Conservation (phyloP, 2,797 vertebrate genomes). For the Myotis daubentonii region DNA sequence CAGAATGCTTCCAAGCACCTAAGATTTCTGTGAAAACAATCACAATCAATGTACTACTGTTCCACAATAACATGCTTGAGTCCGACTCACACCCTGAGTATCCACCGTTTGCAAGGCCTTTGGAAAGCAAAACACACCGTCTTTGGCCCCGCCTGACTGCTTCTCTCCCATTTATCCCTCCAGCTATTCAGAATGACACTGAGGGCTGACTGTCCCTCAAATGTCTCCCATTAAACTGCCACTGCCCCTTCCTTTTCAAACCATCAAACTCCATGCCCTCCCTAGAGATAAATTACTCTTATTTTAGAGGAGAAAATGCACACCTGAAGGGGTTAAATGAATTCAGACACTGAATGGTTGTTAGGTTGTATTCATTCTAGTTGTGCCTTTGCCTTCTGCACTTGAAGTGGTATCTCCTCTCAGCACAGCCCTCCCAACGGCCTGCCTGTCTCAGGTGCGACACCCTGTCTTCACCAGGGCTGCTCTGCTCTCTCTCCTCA, state of each 20-base stretch:
- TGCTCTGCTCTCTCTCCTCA: not conserved
- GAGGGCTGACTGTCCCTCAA: not conserved
- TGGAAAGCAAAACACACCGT: not conserved
- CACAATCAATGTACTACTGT: not conserved
- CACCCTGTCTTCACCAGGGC: rapidly evolving
- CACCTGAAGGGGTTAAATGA: not conserved
- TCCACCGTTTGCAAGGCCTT: not conserved
- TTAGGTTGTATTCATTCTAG: not conserved
- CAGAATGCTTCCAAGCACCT: not conserved
- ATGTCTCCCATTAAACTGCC: not conserved
- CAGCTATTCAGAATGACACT: not conserved
- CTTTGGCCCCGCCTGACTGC: not conserved
- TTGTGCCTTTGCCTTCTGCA: not conserved
- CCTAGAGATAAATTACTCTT: not conserved
- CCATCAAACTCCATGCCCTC: not conserved
- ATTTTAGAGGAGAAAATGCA: not conserved
- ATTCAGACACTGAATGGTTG: not conserved
- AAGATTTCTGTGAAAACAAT: constrained; percentile 6
- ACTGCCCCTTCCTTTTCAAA: not conserved
- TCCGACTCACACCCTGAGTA: not conserved
- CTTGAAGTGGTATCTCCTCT: too few relatives aligned
- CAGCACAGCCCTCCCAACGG: too few relatives aligned
- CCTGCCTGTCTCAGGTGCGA: not conserved
- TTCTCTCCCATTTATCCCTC: not conserved
- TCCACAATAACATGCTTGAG: not conserved